These are phyloP conservation scores for Cyclura pinguis DNA, from an alignment of 2,797 vertebrate species.

Conservation along the genomic window DNA sequence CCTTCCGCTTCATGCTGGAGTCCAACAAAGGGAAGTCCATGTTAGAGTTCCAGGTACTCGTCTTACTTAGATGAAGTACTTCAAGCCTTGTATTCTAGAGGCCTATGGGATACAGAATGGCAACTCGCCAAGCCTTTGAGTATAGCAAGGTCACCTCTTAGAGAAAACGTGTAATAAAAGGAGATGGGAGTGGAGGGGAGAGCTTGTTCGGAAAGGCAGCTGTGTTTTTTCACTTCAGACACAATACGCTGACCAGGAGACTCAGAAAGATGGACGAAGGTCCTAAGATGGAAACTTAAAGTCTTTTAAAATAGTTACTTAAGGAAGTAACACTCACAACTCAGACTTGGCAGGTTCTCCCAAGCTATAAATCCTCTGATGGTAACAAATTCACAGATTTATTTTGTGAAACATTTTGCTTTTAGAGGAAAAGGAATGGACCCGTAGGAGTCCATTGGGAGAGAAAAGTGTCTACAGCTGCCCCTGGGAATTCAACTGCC, in stretches of 20 bases:
- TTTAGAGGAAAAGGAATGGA: too few species aligned
- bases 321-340: background rate
- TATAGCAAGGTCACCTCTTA: background rate
- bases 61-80: accelerated
- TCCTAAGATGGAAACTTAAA: background rate
- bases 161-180: background rate
- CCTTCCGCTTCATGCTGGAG: conserved; percentile 98
- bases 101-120: background rate
- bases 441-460: background rate
- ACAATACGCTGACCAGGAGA: background rate
- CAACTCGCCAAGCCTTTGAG: background rate
- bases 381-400: background rate
- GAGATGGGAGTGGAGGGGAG: background rate
- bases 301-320: background rate
- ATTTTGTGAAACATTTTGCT: background rate
- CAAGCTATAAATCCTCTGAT: background rate
- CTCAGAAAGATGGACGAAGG: background rate
- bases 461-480: background rate
- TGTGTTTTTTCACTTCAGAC: too few species aligned
- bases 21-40: conserved; percentile 99
- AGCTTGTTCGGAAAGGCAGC: background rate
- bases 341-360: too few species aligned
- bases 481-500: background rate
- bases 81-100: background rate
- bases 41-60: conserved; percentile 95